Conservation (phyloP, 2,888 invertebrate genomes). For the Andrena chrysosceles region DNA sequence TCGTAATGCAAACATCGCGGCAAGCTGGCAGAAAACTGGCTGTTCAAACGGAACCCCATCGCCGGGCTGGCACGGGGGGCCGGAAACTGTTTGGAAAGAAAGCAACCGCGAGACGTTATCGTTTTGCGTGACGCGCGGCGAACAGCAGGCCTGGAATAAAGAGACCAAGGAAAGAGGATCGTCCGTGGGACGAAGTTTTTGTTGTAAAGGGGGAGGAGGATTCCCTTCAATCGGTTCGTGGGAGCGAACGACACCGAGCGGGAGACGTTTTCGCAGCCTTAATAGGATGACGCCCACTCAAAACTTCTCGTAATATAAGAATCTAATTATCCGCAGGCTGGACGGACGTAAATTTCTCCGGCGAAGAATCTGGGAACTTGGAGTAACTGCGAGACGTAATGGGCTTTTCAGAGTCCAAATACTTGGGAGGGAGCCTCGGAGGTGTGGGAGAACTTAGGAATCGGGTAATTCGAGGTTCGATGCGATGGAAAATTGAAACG, state of each 20-base stretch:
- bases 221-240: constrained; percentile 33
- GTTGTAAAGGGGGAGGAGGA: neutral
- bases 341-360: constrained; percentile 40
- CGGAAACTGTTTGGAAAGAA: constrained; percentile 40
- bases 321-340: constrained; percentile 48
- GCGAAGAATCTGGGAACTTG: constrained; percentile 27
- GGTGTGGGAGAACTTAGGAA: constrained; percentile 7
- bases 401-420: constrained; percentile 6
- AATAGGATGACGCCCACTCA: constrained; percentile 51
- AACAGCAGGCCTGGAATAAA: neutral
- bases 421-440: neutral
- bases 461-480: neutral
- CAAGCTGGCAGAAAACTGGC: neutral
- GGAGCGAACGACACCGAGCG: constrained; percentile 46
- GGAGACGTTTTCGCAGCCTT: constrained; percentile 42
- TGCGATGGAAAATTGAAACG: neutral
- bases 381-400: constrained; percentile 10
- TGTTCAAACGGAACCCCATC: neutral
- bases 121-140: neutral
- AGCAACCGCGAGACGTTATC: constrained; percentile 27
- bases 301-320: constrained; percentile 54
- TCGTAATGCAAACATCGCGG: constrained; percentile 37
- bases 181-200: neutral
- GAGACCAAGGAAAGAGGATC: neutral
- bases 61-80: neutral